A percentile compares a stretch with the other conserved stretches of the same genome.
Evolutionary conservation across 2,113 vertebrate species (phyloP).

Genomic region (Hyla sarda): DNA sequence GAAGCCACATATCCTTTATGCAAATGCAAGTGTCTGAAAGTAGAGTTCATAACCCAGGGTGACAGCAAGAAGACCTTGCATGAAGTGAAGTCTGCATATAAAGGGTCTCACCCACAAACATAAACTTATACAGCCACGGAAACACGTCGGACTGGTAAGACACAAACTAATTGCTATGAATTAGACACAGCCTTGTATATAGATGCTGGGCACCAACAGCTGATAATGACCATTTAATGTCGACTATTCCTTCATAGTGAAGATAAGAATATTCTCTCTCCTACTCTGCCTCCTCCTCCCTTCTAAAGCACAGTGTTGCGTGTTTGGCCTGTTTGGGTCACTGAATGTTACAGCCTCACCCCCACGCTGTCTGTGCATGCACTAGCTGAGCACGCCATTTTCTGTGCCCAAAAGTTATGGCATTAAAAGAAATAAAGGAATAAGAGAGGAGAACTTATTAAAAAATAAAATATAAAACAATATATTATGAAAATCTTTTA

Average conservation of each 20-base stretch:
- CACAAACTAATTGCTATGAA: constrained; percentile 11
- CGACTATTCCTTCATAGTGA: neutral
- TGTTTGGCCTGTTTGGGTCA: constrained; percentile 54
- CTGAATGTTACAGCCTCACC: constrained; percentile 55
- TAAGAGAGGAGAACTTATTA: neutral
- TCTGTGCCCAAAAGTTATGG: constrained; percentile 9
- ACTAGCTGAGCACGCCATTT: constrained; percentile 46
- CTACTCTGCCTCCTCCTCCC: constrained; percentile 12
- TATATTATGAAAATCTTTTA: neutral
- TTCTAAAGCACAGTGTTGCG: constrained; percentile 41
- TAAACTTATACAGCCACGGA: too few relatives aligned
- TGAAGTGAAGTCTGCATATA: neutral
- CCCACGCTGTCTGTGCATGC: constrained; percentile 47
- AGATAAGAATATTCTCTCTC: constrained; percentile 27
- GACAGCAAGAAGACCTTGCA: neutral
- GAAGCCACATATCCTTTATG: neutral
- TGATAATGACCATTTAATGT: constrained; percentile 37
- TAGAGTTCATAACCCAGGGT: neutral
- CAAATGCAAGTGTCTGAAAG: neutral
- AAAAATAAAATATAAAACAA: neutral
- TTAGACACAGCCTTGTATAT: neutral
- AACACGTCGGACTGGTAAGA: neutral
- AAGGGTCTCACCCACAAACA: neutral
- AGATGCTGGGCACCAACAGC: constrained; percentile 10
- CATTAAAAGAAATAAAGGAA: neutral